These are phyloP conservation scores for Saccopteryx bilineata DNA, from an alignment of 2,113 vertebrate species.

Conservation along the genomic window DNA sequence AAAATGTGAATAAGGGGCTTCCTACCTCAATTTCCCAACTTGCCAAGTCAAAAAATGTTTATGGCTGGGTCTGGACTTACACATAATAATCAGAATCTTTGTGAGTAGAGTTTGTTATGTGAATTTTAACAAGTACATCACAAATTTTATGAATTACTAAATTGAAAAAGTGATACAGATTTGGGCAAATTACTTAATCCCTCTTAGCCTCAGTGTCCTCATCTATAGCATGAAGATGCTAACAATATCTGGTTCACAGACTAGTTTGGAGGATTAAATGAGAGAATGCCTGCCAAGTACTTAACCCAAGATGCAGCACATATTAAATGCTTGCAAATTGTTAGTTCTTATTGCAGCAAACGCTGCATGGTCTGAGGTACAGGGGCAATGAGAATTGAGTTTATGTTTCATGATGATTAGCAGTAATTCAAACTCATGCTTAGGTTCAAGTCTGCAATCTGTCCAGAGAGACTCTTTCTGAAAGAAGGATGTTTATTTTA, in stretches of 20 bases:
- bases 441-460: not conserved
- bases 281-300: not conserved
- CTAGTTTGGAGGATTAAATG: not conserved
- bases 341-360: conserved; percentile 20
- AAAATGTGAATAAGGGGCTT: not conserved
- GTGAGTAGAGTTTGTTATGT: not conserved
- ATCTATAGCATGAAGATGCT: not conserved
- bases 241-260: not conserved
- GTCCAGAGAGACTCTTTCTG: not conserved
- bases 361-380: not conserved
- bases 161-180: not conserved
- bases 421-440: not conserved
- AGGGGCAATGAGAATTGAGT: not conserved
- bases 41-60: not conserved
- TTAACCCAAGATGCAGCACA: not conserved
- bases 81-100: not conserved
- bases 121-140: not conserved
- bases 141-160: not conserved
- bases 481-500: not conserved
- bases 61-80: not conserved
- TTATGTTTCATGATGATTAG: not conserved
- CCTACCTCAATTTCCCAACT: not conserved
- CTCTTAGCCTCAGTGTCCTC: not conserved
- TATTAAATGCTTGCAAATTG: not conserved
- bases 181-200: not conserved